phyloP scores from a whole-genome alignment of 2,888 invertebrate species.

The Gandaritis pyraliata region DNA sequence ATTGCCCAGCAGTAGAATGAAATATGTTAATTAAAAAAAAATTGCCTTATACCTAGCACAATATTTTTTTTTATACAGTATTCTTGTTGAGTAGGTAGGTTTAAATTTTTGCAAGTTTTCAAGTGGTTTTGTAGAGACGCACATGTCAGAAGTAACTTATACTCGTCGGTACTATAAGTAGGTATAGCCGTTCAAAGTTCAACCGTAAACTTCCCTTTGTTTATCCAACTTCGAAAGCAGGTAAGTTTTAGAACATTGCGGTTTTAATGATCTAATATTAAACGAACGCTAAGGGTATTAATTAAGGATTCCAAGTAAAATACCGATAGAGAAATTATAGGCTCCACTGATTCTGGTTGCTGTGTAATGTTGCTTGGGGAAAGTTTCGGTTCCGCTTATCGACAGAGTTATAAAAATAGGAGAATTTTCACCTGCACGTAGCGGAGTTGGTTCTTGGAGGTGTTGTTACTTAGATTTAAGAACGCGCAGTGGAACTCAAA shows the following conservation, averaged over 20 bases:
- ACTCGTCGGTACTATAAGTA: conserved; percentile 29
- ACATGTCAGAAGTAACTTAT: conserved; percentile 7
- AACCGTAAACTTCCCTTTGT: conserved; percentile 78
- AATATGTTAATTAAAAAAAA: no score
- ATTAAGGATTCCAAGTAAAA: conserved; percentile 78
- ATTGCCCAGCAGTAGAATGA: no score
- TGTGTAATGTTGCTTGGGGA: conserved; percentile 28
- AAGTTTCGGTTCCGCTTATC: conserved; percentile 27
- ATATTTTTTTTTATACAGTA: no score
- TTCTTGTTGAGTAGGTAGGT: no score
- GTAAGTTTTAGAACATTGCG: conserved; percentile 82
- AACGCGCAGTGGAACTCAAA: no score
- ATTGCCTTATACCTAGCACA: no score
- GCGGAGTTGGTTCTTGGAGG: no score
- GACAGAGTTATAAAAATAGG: conserved; percentile 3
- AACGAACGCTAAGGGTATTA: conserved; percentile 80
- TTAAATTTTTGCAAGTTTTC: no score
- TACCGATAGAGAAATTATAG: conserved; percentile 70
- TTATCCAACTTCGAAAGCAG: conserved; percentile 80
- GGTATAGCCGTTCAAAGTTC: conserved; percentile 71
- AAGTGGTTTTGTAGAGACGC: no score
- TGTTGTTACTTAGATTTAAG: no score
- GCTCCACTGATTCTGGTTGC: conserved; percentile 45
- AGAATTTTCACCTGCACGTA: conserved; percentile 36
- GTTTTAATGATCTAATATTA: conserved; percentile 84